Evolutionary conservation across 2,888 invertebrate genomes (phyloP), one percentile per base, ranked within the genome.

Genomic region (Phengaris arion): DNA sequence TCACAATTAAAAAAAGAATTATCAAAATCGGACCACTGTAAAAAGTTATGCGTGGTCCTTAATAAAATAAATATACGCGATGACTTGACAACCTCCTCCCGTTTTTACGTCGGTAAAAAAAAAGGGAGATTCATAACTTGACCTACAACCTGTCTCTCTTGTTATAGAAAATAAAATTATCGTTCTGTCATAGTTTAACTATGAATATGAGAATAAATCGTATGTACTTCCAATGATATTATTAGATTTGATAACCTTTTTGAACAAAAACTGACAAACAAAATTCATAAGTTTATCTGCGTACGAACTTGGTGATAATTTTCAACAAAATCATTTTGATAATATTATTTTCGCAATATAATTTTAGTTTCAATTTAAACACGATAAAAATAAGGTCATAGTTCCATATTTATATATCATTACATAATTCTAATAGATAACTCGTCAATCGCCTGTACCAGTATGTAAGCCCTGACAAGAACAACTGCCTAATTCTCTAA

Each of bases 221-320:
- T 8, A 48, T 48, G 48, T 48, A 13, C 15, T 8, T 8, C n/a
- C 57, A 57, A 15, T 57, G 15, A n/a, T 55, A 55, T 6, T n/a
- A 57, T n/a, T 15, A 8, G 0, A 2, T 57, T 9, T 3, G 59
- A 59, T 59, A 59, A 59, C 59, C 59, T 10, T 8, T 59, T 0
- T 8, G 59, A 22, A 22, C 15, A 59, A 59, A 59, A 59, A 59
- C 9, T 59, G 59, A 59, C 59, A 59, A 59, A 59, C 59, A 22
- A 59, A 59, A 59, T 22, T 15, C 8, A 59, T 22, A 59, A 59
- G 22, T 22, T 59, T 59, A 59, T 59, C 59, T 2, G 22, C 7
- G 22, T 59, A 15, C 22, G 59, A 59, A 59, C 22, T 59, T 22
- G 59, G 8, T 59, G 59, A 59, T 59, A 59, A 59, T 59, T 22